Conservation (phyloP, 2,797 vertebrate species). For the Mareca strepera region DNA sequence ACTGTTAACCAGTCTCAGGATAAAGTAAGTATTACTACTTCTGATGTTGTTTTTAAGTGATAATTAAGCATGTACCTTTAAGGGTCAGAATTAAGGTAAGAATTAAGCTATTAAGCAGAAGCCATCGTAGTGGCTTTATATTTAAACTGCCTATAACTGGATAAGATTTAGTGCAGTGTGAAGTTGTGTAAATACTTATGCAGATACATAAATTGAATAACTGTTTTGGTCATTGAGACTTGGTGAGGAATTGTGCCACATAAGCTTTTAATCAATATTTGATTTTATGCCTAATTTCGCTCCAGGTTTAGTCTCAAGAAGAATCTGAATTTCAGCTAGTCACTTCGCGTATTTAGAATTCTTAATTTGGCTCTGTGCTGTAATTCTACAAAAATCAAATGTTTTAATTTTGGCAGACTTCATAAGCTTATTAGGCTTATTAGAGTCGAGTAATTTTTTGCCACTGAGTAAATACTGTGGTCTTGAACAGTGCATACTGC, state of each 20-base stretch:
- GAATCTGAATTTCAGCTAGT: background rate
- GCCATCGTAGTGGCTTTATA: background rate
- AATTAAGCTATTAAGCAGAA: background rate
- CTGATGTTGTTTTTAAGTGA: background rate
- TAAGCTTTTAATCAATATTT: too few relatives aligned
- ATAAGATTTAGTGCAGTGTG: background rate
- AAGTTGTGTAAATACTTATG: background rate
- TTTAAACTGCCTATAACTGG: background rate
- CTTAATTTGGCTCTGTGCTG: background rate
- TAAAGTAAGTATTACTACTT: conserved; percentile 81
- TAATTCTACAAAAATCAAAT: accelerated
- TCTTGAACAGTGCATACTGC: background rate
- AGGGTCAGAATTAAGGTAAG: background rate
- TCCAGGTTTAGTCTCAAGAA: background rate
- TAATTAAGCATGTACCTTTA: background rate
- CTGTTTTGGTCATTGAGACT: background rate
- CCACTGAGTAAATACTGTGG: background rate
- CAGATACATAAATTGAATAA: background rate
- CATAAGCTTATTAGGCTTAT: background rate
- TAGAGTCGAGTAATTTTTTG: background rate
- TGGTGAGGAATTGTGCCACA: background rate
- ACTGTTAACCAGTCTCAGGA: conserved; percentile 85
- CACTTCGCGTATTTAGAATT: background rate
- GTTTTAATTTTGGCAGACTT: background rate
- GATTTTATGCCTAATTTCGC: background rate